A percentile compares a stretch with the other conserved stretches of the same genome.
Conservation (phyloP, 2,797 vertebrate species). For the Agapornis canus region DNA sequence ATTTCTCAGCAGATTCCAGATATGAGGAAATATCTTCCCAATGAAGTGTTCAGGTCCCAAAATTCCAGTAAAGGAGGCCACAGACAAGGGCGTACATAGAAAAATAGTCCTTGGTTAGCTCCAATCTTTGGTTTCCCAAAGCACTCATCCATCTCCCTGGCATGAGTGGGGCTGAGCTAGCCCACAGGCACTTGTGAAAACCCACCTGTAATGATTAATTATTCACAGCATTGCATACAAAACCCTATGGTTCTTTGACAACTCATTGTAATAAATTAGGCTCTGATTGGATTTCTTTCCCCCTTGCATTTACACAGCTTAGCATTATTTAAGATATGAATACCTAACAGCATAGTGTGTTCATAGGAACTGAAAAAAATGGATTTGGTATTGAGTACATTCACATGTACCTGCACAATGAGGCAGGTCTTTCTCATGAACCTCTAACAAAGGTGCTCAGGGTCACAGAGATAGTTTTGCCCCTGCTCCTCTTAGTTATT, state of each 20-base stretch:
- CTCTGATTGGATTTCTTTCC: background rate
- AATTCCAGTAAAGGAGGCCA: background rate
- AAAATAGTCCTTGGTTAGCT: background rate
- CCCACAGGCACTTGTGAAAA: background rate
- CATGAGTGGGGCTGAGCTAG: background rate
- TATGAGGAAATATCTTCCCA: background rate
- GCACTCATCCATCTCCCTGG: background rate
- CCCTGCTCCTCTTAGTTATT: background rate
- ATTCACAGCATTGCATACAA: background rate
- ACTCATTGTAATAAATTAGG: background rate
- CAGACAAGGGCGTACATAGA: background rate
- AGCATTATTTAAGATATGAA: background rate
- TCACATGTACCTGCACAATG: background rate
- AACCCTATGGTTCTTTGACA: background rate
- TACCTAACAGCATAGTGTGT: fast-evolving
- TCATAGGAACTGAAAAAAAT: background rate
- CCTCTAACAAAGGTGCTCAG: background rate
- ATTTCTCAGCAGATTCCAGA: background rate
- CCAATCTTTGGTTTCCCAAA: background rate
- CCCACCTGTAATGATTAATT: background rate
- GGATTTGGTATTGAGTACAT: too few species aligned
- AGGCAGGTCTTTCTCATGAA: background rate
- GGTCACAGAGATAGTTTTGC: background rate
- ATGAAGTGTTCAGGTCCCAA: background rate
- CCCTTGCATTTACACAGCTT: background rate